Evolutionary conservation across 2,888 invertebrate species (phyloP).

Genomic region (Drosophila merina): DNA sequence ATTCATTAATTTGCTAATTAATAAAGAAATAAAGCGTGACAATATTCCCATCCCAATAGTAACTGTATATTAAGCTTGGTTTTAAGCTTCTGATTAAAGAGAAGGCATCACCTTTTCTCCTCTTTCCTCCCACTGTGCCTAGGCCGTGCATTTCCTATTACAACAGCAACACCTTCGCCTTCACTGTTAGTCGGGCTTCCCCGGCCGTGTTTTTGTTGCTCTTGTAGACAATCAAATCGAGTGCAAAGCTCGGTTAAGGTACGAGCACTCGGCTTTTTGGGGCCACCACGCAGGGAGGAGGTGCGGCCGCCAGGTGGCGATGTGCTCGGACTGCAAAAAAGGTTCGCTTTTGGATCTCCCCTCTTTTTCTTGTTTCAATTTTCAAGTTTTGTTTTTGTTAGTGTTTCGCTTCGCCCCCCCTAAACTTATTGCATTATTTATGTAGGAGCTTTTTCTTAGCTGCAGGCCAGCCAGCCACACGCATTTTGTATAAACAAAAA

Average conservation of each 20-base stretch:
- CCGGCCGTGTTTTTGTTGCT: constrained; percentile 6
- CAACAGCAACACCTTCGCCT: constrained; percentile 46
- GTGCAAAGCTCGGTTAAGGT: constrained; percentile 59
- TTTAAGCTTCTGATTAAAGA: not conserved
- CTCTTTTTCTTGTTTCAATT: constrained; percentile 40
- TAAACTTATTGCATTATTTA: constrained; percentile 72
- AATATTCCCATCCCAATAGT: too few relatives aligned
- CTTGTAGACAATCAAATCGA: constrained; percentile 59
- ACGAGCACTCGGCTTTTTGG: constrained; percentile 14
- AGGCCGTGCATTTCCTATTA: constrained; percentile 34
- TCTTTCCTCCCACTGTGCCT: constrained; percentile 35
- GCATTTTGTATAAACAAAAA: constrained; percentile 61
- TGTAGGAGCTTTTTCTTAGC: constrained; percentile 28
- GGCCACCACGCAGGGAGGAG: constrained; percentile 32
- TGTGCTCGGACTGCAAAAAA: constrained; percentile 77
- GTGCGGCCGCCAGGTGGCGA: constrained; percentile 31
- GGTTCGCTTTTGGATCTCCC: constrained; percentile 56
- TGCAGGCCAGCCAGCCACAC: constrained; percentile 35
- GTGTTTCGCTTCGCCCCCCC: constrained; percentile 12
- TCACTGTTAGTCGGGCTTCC: constrained; percentile 34
- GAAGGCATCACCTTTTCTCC: not conserved
- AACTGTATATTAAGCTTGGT: not conserved
- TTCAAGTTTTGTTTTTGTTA: constrained; percentile 52
- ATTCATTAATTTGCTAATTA: not conserved
- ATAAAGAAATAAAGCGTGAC: too few relatives aligned